Evolutionary conservation across 92 coral and sea anemone genomes (phyloP).

Genomic region (Phenganax stokvisi): DNA sequence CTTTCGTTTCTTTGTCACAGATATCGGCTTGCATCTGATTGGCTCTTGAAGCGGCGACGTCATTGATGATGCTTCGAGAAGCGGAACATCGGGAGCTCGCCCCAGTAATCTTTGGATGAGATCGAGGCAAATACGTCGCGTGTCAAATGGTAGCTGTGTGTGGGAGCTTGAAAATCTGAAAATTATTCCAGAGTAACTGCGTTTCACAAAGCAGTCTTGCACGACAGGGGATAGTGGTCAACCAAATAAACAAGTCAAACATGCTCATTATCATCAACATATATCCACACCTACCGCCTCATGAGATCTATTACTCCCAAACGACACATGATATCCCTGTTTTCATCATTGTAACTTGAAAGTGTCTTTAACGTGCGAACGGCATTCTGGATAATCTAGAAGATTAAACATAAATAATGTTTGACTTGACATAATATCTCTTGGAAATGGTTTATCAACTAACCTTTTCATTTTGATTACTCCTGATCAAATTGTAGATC

Average conservation of each 20-base stretch:
- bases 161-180: conserved; percentile 43
- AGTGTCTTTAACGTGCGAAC: conserved; percentile 66
- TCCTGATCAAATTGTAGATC: conserved; percentile 59
- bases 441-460: neutral
- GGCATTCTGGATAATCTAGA: conserved; percentile 45
- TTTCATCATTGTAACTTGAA: conserved; percentile 69
- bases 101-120: conserved; percentile 75
- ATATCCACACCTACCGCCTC: conserved; percentile 50
- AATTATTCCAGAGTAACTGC: neutral
- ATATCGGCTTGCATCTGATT: conserved; percentile 16
- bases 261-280: neutral
- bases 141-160: conserved; percentile 49
- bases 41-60: conserved; percentile 38
- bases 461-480: conserved; percentile 61
- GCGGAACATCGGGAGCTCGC: conserved; percentile 51
- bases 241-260: no score
- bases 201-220: neutral
- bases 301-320: conserved; percentile 69
- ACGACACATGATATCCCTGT: conserved; percentile 67
- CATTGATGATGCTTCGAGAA: conserved; percentile 35
- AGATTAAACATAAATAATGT: no score
- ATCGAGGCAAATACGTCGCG: conserved; percentile 71
- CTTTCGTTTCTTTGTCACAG: conserved; percentile 18
- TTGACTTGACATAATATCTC: neutral
- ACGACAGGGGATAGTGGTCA: neutral